phyloP scores from a whole-genome alignment of 2,113 vertebrate genomes.

The Archilochus colubris region DNA sequence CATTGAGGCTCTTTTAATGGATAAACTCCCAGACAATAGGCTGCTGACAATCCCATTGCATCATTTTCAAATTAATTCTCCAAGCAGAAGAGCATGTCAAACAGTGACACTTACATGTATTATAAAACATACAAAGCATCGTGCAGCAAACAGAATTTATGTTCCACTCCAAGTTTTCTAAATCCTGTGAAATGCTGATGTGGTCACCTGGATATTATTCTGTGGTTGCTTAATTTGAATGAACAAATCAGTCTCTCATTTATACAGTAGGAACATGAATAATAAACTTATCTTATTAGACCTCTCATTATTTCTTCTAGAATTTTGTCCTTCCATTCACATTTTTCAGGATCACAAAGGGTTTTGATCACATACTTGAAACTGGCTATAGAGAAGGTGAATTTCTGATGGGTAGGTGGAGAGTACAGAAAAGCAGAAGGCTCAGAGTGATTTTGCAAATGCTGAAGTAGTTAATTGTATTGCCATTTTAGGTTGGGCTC shows the following conservation, averaged over 20 bases:
- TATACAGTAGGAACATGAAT: neutral
- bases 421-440: neutral
- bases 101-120: neutral
- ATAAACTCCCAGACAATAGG: neutral
- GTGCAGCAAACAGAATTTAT: neutral
- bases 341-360: neutral
- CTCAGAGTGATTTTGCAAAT: neutral
- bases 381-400: neutral
- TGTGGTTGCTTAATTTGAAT: neutral
- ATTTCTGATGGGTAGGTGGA: neutral
- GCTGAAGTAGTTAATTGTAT: neutral
- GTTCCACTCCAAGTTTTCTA: neutral
- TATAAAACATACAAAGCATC: neutral
- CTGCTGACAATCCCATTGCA: neutral
- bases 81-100: neutral
- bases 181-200: neutral
- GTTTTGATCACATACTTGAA: neutral
- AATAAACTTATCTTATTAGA: neutral
- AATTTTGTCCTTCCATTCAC: neutral
- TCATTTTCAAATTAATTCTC: neutral
- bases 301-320: neutral
- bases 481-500: neutral
- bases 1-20: neutral
- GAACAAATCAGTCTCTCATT: neutral
- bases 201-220: neutral